Conservation (phyloP, 2,888 invertebrate species). For the Brachyopa scutellaris region DNA sequence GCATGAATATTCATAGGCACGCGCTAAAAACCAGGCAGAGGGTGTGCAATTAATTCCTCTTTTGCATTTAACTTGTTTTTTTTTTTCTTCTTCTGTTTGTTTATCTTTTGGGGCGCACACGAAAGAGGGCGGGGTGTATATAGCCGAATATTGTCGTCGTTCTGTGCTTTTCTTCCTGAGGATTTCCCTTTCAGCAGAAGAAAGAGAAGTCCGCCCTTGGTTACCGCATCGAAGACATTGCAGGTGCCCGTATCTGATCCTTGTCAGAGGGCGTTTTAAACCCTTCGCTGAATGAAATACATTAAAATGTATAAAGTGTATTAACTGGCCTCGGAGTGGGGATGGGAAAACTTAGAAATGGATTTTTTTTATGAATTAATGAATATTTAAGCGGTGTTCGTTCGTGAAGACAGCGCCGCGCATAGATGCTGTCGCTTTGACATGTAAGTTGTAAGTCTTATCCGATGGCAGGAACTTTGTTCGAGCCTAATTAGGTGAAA, state of each 20-base stretch:
- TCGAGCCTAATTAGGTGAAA: slow-evolving; percentile 47
- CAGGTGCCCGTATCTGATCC: slow-evolving; percentile 61
- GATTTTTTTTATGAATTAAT: slow-evolving; percentile 59
- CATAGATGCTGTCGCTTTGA: slow-evolving; percentile 8
- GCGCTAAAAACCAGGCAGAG: slow-evolving; percentile 70
- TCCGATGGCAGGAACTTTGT: slow-evolving; percentile 9
- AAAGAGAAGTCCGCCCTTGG: slow-evolving; percentile 42
- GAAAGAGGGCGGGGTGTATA: slow-evolving; percentile 21
- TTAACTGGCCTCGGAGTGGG: slow-evolving; percentile 46
- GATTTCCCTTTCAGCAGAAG: slow-evolving; percentile 45
- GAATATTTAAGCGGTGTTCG: slow-evolving; percentile 44
- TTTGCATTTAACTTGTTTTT: slow-evolving; percentile 72
- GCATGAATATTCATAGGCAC: slow-evolving; percentile 81
- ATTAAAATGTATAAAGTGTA: slow-evolving; percentile 65
- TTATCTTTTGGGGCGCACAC: slow-evolving; percentile 60
- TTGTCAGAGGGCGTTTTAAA: slow-evolving; percentile 60
- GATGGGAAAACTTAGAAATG: slow-evolving; percentile 39
- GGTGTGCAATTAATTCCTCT: slow-evolving; percentile 74
- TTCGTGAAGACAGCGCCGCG: not conserved
- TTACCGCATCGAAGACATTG: slow-evolving; percentile 60
- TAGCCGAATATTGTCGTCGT: slow-evolving; percentile 36
- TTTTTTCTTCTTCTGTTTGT: no score
- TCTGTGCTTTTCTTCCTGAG: slow-evolving; percentile 1
- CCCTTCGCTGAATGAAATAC: slow-evolving; percentile 63
- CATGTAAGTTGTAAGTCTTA: slow-evolving; percentile 19